Base-by-base conservation (phyloP, 2,113 vertebrate species). In the Cromileptes altivelis region DNA sequence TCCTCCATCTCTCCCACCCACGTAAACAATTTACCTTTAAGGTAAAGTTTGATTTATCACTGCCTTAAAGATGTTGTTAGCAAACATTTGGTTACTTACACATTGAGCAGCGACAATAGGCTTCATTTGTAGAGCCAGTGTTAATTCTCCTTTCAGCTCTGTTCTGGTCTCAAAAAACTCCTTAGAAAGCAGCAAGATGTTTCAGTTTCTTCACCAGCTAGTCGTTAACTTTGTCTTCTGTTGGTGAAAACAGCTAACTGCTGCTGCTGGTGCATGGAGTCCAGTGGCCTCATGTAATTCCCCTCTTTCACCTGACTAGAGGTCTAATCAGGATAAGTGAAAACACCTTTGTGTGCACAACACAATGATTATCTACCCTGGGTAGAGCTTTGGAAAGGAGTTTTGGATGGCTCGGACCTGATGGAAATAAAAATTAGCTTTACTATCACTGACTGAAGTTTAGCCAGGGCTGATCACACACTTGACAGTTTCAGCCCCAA, bases 401-500 rank as follows among this genome's bases (percentile, higher is more conserved):
- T 60, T 58, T 53, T 8, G 15, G 45, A 21, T 52, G 14, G 42
- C 23, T 7, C 2, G 42, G 62, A 61, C 53, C 23, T 73, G n/a
- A 70, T 15, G 1, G 40, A 11, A n/a, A 30, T 5, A 30, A 21
- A 40, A 49, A 68, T 52, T 50, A 37, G 30, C 18, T 78, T 65
- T 40, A 17, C 65, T 15, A 14, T 65, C 72, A 55, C 53, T 2
- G 9, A 23, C 67, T 61, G 33, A 75, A 14, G 58, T 78, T 68
- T 13, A 61, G 52, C 27, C 40, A 33, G 23, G 47, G 21, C 37
- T 18, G 25, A 30, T 30, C 40, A 67, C 33, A 63, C 30, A 84
- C 53, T 53, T 52, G 68, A 49, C 75, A 74, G 68, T 69, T 62
- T 33, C 30, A 60, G 53, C 49, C 12, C 69, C 47, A 40, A 57